Percentiles rank a stretch among this genome's conserved stretches.
These are phyloP conservation scores for Petrolisthes cinctipes DNA, from an alignment of 2,888 invertebrate species.

Conservation along the genomic window DNA sequence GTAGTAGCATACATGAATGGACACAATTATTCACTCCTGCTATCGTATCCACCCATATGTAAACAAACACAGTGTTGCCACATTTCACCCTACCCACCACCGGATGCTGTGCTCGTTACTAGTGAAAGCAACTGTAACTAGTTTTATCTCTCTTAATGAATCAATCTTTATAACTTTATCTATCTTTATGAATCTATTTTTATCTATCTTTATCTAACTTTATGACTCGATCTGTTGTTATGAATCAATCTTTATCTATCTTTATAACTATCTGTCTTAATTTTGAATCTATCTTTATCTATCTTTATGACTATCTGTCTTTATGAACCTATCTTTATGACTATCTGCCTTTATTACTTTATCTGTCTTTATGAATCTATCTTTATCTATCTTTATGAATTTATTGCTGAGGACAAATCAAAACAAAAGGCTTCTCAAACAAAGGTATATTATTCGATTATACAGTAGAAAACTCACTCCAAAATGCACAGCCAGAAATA, in stretches of 20 bases:
- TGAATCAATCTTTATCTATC: neutral
- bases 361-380: slow-evolving; percentile 4
- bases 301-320: neutral
- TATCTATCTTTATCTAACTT: neutral
- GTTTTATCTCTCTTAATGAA: slow-evolving; percentile 5
- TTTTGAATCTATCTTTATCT: neutral
- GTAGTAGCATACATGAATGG: slow-evolving; percentile 3
- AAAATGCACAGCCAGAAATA: no score
- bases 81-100: no score
- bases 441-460: neutral
- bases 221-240: slow-evolving; percentile 14
- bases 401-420: neutral
- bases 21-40: neutral
- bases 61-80: neutral
- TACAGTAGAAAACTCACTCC: no score
- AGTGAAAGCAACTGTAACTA: slow-evolving; percentile 1
- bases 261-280: slow-evolving; percentile 1
- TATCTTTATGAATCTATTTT: neutral
- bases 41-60: slow-evolving; percentile 6
- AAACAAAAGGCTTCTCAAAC: neutral
- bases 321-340: neutral
- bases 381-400: neutral
- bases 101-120: no score
- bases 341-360: neutral
- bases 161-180: slow-evolving; percentile 30